Evolutionary conservation across 2,888 invertebrate genomes (phyloP), one percentile per base, ranked within the genome.

Genomic region (Dasysyrphus albostriatus): DNA sequence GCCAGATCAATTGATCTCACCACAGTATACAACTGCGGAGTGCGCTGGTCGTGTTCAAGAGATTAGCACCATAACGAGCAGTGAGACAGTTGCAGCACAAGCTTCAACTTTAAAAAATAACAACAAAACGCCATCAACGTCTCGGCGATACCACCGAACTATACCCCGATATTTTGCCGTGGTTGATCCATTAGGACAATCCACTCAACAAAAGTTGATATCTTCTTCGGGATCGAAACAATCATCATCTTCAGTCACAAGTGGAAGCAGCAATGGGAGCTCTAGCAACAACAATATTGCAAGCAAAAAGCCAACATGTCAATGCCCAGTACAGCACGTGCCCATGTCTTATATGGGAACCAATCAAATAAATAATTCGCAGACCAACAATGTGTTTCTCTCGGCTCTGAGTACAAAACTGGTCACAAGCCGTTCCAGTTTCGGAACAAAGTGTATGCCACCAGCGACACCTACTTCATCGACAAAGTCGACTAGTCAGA

Each of bases 281-380:
- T 49, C 61, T 63, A 74, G 65, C 44, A 29, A 34, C 49, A 12
- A 63, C 44, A 76, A 44, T 58, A 63, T 12, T n/a, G 76, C 70
- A 58, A 79, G 83, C 14, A 93, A 93, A 88, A 93, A 93, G 69
- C 92, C 93, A 42, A 92, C 92, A 82, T 93, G 93, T 88, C 93
- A 93, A 89, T 93, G 93, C 81, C 93, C 93, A 34, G 90, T 93
- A 49, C 93, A 93, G 70, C 93, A 93, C 88, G 92, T 93, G 29
- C 93, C 93, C 75, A 93, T 93, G 93, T 92, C 92, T 12, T 93
- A 93, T 79, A 93, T 93, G 93, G 92, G 92, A 37, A 90, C 92
- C 49, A 92, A 91, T 80, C 91, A 91, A 82, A 88, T 91, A 9
- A 91, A 90, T 87, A 88, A 89, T 72, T 89, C 89, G 63, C 89